Conservation (phyloP, 2,113 vertebrate species). For the Cinclus cinclus region DNA sequence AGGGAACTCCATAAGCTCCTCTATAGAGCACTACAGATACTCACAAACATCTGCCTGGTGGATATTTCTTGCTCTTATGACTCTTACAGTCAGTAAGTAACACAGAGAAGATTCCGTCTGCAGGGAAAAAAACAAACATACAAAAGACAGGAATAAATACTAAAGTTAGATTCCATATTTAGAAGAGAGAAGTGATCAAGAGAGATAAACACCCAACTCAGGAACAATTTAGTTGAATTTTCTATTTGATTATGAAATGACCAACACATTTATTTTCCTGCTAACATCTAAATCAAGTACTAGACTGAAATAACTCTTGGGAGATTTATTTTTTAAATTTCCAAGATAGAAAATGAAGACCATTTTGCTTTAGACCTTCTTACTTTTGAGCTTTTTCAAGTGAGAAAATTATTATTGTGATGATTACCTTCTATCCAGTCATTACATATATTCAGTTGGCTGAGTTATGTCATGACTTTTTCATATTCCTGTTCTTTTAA, state of each 20-base stretch:
- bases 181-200: neutral
- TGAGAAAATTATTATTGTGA: neutral
- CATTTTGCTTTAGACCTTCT: no score
- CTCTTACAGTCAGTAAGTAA: constrained; percentile 58
- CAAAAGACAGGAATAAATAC: neutral
- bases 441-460: neutral
- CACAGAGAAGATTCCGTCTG: constrained; percentile 48
- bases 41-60: constrained; percentile 52
- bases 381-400: neutral
- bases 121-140: neutral
- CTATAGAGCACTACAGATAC: neutral
- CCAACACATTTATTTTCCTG: neutral
- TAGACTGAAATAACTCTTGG: neutral
- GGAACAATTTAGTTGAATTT: neutral
- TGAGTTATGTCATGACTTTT: neutral
- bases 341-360: neutral
- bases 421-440: neutral
- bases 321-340: neutral
- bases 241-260: neutral
- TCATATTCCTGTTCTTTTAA: neutral
- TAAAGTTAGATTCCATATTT: neutral
- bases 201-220: neutral
- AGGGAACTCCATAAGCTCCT: neutral
- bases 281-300: neutral
- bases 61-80: constrained; percentile 66